Percentiles rank a stretch among this genome's conserved stretches.
These are phyloP conservation scores for Amiota communis DNA, from an alignment of 2,888 invertebrate species.

Conservation along the genomic window DNA sequence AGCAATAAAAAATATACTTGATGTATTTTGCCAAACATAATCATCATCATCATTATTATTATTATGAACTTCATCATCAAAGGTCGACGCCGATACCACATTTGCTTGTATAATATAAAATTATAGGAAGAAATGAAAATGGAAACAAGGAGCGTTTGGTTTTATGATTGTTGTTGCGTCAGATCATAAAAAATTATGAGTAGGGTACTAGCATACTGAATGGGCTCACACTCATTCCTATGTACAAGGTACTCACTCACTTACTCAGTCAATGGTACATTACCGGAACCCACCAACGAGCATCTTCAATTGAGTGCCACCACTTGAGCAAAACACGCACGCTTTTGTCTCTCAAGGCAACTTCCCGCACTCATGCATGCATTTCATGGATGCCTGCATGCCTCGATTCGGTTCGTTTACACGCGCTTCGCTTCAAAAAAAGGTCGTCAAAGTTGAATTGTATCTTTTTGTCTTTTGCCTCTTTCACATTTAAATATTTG, in stretches of 20 bases:
- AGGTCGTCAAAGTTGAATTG: not conserved
- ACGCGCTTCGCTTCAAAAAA: not conserved
- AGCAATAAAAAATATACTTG: conserved; percentile 1
- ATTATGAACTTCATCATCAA: conserved; percentile 3
- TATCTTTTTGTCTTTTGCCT: no score
- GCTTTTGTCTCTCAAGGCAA: not conserved
- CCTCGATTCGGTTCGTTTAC: no score
- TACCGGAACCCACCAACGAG: conserved; percentile 8
- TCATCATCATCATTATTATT: not conserved
- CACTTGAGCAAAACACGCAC: not conserved
- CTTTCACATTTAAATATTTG: no score
- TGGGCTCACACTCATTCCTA: no score
- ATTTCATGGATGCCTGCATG: no score
- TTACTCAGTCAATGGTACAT: not conserved
- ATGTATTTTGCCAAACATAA: not conserved
- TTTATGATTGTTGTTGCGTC: conserved; percentile 19
- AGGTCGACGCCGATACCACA: conserved; percentile 10
- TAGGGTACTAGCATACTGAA: conserved; percentile 3
- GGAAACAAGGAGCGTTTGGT: conserved; percentile 2
- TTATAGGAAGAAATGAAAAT: conserved; percentile 1
- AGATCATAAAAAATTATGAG: conserved; percentile 34
- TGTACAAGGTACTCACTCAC: not conserved
- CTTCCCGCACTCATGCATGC: no score
- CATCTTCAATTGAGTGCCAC: not conserved
- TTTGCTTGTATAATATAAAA: not conserved